phyloP scores from a whole-genome alignment of 2,888 invertebrate species.

The Ennomos fuscantarius region DNA sequence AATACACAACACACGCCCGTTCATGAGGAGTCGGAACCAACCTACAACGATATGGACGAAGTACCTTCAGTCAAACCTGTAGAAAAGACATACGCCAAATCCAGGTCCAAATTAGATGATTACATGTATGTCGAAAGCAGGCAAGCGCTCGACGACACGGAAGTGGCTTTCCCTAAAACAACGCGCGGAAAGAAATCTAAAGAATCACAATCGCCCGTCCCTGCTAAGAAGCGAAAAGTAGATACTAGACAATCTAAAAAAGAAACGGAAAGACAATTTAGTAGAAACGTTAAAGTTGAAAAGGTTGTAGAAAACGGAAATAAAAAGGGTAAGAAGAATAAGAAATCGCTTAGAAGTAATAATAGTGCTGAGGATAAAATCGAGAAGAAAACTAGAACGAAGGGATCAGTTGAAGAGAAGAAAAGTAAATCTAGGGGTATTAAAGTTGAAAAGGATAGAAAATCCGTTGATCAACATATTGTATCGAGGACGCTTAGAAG shows the following conservation, averaged over 20 bases:
- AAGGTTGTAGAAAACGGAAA: conserved; percentile 36
- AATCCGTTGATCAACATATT: background rate
- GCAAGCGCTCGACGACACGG: conserved; percentile 67
- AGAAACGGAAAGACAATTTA: conserved; percentile 49
- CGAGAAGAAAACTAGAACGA: background rate
- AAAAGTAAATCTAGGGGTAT: too few relatives aligned
- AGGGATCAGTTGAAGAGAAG: background rate
- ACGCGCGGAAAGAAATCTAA: conserved; percentile 57
- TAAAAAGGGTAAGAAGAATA: conserved; percentile 3
- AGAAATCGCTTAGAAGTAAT: too few relatives aligned
- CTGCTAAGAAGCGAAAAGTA: conserved; percentile 73
- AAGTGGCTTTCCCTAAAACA: conserved; percentile 68
- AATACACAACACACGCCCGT: conserved; percentile 69
- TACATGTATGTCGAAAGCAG: conserved; percentile 76
- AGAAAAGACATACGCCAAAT: conserved; percentile 74
- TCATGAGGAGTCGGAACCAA: conserved; percentile 55
- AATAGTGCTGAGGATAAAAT: background rate
- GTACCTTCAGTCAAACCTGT: conserved; percentile 72
- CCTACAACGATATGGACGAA: conserved; percentile 61
- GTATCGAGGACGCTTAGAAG: conserved; percentile 40
- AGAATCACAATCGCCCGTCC: conserved; percentile 67
- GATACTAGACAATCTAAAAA: conserved; percentile 52
- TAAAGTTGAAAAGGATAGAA: too few relatives aligned
- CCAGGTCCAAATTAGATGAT: conserved; percentile 72
- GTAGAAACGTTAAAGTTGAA: conserved; percentile 44